Evolutionary conservation across 2,888 invertebrate genomes (phyloP).

Genomic region (Acanthococcus lagerstroemiae): DNA sequence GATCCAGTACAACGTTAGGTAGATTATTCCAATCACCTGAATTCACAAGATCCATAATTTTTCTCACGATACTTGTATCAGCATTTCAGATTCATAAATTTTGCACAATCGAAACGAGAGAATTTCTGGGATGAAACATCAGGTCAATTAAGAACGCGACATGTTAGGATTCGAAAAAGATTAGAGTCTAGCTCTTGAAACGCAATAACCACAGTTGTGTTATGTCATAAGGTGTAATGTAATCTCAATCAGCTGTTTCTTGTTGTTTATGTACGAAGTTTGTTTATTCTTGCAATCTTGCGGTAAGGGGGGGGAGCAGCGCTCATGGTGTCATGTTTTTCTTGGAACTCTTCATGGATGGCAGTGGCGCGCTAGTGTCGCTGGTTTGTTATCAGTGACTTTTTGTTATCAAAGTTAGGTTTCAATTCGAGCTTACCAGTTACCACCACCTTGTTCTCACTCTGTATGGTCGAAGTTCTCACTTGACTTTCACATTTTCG

Average conservation of each 20-base stretch:
- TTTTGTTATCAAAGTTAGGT: too few species aligned
- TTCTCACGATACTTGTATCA: constrained; percentile 5
- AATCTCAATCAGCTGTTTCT: constrained; percentile 13
- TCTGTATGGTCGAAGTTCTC: too few species aligned
- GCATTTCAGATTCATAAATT: too few species aligned
- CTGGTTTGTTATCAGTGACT: too few species aligned
- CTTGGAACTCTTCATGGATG: too few species aligned
- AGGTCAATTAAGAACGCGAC: too few species aligned
- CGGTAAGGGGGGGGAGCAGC: not conserved
- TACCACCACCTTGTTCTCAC: too few species aligned
- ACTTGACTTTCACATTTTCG: too few species aligned
- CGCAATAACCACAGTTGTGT: not conserved
- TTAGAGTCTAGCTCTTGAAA: constrained; percentile 6
- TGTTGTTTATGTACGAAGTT: not conserved
- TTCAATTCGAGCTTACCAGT: too few species aligned
- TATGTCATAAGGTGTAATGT: constrained; percentile 20
- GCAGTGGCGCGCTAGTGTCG: too few species aligned
- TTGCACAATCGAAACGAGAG: too few species aligned
- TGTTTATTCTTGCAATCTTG: not conserved
- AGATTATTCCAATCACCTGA: constrained; percentile 42
- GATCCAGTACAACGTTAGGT: constrained; percentile 44
- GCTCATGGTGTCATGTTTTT: not conserved
- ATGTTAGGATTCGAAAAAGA: constrained; percentile 8
- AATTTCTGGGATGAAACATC: not conserved
- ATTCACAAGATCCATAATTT: constrained; percentile 11